Evolutionary conservation across 2,797 vertebrate species (phyloP), one percentile per base, ranked within the genome.

Genomic region (Morelia viridis): DNA sequence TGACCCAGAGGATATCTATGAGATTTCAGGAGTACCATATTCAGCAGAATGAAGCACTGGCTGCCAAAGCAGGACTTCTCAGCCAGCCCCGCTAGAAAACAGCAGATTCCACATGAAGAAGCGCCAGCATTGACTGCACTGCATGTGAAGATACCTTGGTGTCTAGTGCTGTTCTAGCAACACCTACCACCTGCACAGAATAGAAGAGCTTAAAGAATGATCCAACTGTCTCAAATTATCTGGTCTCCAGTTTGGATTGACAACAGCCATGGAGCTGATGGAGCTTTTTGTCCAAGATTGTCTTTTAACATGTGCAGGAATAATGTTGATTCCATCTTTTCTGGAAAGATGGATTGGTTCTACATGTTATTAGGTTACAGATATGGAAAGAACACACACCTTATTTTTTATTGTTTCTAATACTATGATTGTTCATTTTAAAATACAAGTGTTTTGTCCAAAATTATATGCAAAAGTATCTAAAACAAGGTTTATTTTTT

Each of bases 1-100:
- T 99, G 99, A 99, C 99, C 0, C 99, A 99, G 94, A 97, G 99
- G 97, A 99, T 99, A 98, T 99, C 99, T 76, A 98, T 99, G 99
- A 98, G 99, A 9, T 99, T 99, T 96, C 99, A 99, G 96, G 99
- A 99, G 94, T 99, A 99, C 91, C 99, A 99, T 94, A 99, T 99
- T 96, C 99, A 99, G 97, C 99, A 99, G 97, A 99, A 99, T 0
- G 99, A 99, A 97, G 99, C 99, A 41, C 96, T 99, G 94, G 99
- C 99, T 24, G 99, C 99, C 31, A 99, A 99, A 97, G 99, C 99
- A 4, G 99, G 99, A 90, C 98, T 99, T 89, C 97, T 99, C 88
- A 97, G 97, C 15, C 98, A 98, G 2, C 98, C 99, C 2, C 98
- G 97, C 92, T 99, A 98, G 95, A 92, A 1, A 65, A 62, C 86